Evolutionary conservation across 2,797 vertebrate genomes (phyloP).

Genomic region (Lophius americanus): DNA sequence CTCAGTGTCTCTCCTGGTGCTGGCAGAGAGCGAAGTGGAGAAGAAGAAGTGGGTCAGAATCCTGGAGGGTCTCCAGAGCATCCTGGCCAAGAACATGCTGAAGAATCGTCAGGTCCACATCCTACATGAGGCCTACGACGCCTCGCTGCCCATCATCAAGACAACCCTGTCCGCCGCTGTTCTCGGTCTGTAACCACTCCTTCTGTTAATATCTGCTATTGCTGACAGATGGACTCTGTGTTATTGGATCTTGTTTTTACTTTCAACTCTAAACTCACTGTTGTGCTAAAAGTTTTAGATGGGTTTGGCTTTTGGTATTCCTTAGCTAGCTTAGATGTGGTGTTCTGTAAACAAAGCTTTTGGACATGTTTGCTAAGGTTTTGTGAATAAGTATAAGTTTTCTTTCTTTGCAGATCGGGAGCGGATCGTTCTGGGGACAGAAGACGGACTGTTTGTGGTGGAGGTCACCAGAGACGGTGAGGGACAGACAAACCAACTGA

Average conservation of each 20-base stretch:
- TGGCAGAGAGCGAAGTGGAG: slow-evolving; percentile 94
- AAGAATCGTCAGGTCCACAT: slow-evolving; percentile 87
- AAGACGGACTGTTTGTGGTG: slow-evolving; percentile 95
- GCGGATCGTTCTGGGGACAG: slow-evolving; percentile 91
- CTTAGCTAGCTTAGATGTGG: no score
- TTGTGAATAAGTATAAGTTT: no score
- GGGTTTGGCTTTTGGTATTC: no score
- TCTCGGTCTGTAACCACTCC: slow-evolving; percentile 79
- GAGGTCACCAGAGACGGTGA: slow-evolving; percentile 95
- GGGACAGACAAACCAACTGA: slow-evolving; percentile 39
- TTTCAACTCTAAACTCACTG: no score
- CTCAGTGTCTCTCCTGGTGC: slow-evolving; percentile 89
- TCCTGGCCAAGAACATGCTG: slow-evolving; percentile 92
- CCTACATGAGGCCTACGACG: slow-evolving; percentile 94
- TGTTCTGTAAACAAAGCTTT: no score
- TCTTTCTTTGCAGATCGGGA: slow-evolving; percentile 86
- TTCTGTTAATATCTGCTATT: background rate
- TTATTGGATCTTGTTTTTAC: no score
- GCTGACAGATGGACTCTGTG: no score
- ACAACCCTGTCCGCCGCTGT: slow-evolving; percentile 88
- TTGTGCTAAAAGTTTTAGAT: no score
- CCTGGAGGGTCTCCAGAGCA: slow-evolving; percentile 91
- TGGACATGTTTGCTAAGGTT: no score
- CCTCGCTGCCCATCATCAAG: slow-evolving; percentile 93
- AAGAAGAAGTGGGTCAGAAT: slow-evolving; percentile 97